Conservation (phyloP, 37 sponge, comb jelly and placozoan genomes). For the Hexactinellida sp. region DNA sequence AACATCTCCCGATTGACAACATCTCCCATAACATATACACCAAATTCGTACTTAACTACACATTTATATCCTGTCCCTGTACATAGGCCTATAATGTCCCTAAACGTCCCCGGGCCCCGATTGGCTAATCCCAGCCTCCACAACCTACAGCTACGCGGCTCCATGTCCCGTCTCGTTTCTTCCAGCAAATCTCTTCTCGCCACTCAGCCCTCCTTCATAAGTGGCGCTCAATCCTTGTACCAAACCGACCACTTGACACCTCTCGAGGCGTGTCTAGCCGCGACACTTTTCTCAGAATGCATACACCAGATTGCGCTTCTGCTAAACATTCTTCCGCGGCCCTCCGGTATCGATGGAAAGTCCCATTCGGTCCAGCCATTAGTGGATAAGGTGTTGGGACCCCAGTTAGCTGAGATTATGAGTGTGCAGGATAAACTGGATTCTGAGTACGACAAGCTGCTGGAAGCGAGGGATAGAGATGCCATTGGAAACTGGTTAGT, state of each 20-base stretch:
- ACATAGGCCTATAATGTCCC: no score
- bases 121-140: not conserved
- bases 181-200: constrained; percentile 13
- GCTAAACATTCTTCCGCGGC: not conserved
- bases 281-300: not conserved
- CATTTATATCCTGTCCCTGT: no score
- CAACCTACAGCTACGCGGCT: not conserved
- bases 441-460: not conserved
- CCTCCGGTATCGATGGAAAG: not conserved
- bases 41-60: no score
- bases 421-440: not conserved
- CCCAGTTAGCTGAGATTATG: not conserved
- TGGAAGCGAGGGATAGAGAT: not conserved
- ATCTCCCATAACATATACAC: no score
- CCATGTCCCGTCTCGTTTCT: not conserved
- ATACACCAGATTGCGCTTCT: not conserved
- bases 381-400: not conserved
- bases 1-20: no score
- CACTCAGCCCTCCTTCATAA: not conserved
- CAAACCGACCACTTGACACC: not conserved
- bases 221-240: not conserved
- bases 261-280: not conserved
- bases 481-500: no score
- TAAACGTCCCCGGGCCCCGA: not conserved
- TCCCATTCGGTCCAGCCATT: not conserved